phyloP scores from a whole-genome alignment of 2,888 invertebrate genomes.

The Platycheirus rosarum region DNA sequence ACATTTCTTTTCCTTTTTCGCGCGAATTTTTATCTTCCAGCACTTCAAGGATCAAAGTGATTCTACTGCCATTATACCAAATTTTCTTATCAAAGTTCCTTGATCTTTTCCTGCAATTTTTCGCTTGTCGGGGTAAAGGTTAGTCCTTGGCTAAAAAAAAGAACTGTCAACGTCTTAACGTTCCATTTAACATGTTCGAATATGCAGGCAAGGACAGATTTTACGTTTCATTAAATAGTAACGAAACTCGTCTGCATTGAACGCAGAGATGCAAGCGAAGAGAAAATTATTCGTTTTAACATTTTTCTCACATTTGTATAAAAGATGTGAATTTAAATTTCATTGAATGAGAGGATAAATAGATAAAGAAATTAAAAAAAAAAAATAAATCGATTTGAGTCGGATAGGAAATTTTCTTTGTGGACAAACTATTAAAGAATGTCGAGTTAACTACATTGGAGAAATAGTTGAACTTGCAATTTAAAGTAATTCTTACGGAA shows the following conservation, averaged over 20 bases:
- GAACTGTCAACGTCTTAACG: no score
- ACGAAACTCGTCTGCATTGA: constrained; percentile 49
- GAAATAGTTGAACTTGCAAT: no score
- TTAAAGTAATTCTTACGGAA: no score
- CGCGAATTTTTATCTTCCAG: no score
- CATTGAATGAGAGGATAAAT: constrained; percentile 44
- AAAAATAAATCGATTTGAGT: neutral
- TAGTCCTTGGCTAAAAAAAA: no score
- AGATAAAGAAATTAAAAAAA: neutral
- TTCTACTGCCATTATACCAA: no score
- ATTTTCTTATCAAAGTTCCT: no score
- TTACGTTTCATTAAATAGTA: constrained; percentile 72
- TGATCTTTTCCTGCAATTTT: no score
- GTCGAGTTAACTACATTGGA: no score
- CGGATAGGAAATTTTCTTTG: constrained; percentile 3
- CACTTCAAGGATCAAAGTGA: no score
- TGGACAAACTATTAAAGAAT: no score
- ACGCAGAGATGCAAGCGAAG: constrained; percentile 65
- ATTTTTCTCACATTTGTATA: constrained; percentile 38
- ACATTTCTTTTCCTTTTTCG: constrained; percentile 3
- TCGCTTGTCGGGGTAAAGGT: no score
- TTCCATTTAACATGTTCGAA: constrained; percentile 58
- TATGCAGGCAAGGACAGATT: constrained; percentile 62
- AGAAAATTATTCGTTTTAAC: constrained; percentile 52
- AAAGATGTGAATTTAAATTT: constrained; percentile 54